Percentiles rank a stretch among this genome's conserved stretches.
Conservation (phyloP, 1,140 invertebrate genomes). For the Daktulosphaira vitifoliae region DNA sequence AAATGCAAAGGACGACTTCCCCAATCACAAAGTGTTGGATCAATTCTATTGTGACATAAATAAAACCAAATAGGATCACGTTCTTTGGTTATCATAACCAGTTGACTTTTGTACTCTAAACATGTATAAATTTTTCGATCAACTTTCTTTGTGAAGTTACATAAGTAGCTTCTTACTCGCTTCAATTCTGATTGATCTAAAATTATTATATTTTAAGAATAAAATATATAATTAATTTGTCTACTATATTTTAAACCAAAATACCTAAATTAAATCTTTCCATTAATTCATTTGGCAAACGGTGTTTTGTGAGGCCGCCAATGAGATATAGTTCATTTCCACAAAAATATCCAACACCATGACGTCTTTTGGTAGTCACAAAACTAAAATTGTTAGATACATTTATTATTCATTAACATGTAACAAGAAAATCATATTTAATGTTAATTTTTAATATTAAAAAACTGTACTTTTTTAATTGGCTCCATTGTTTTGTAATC, state of each 20-base stretch:
- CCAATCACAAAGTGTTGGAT: background rate
- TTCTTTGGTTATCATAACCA: background rate
- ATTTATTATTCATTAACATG: too few species aligned
- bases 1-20: background rate
- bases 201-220: background rate
- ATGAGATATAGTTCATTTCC: background rate
- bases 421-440: too few species aligned
- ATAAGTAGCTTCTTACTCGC: background rate
- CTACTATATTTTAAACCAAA: too few species aligned
- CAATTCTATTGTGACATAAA: background rate
- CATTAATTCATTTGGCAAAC: background rate
- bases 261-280: background rate
- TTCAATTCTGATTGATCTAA: background rate
- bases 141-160: background rate
- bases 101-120: background rate
- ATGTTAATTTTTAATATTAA: too few species aligned
- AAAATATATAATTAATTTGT: too few species aligned
- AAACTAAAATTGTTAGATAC: background rate
- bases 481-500: background rate
- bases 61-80: background rate
- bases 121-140: background rate
- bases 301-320: background rate
- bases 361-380: background rate
- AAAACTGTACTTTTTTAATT: background rate
- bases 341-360: conserved; percentile 6